These are phyloP conservation scores for Protodeltote pygarga DNA, from an alignment of 2,888 invertebrate genomes.

Conservation along the genomic window DNA sequence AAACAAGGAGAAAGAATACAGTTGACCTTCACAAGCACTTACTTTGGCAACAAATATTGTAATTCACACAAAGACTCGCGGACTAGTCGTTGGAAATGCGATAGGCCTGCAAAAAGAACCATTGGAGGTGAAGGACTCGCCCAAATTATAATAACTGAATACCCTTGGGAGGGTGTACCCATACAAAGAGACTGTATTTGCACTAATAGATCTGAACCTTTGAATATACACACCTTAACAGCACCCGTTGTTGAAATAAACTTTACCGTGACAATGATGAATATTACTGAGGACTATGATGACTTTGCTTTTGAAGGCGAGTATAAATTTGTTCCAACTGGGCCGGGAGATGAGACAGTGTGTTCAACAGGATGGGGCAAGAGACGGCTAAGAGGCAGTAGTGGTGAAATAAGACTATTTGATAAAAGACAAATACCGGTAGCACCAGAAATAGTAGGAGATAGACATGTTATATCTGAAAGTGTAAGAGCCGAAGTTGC, in stretches of 20 bases:
- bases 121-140: constrained; percentile 85
- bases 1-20: constrained; percentile 90
- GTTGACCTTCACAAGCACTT: constrained; percentile 89
- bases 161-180: constrained; percentile 90
- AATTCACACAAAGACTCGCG: constrained; percentile 89
- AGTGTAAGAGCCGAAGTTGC: constrained; percentile 85
- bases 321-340: constrained; percentile 88
- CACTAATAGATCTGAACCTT: constrained; percentile 89
- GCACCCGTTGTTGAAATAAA: constrained; percentile 90
- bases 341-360: constrained; percentile 85
- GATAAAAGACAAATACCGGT: constrained; percentile 85
- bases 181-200: constrained; percentile 91
- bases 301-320: constrained; percentile 93
- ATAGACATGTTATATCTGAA: constrained; percentile 83
- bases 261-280: constrained; percentile 92
- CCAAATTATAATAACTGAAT: constrained; percentile 89
- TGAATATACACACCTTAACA: constrained; percentile 89
- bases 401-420: constrained; percentile 90
- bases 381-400: constrained; percentile 89
- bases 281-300: constrained; percentile 92
- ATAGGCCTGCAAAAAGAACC: constrained; percentile 80
- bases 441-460: constrained; percentile 79
- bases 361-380: constrained; percentile 90
- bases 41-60: constrained; percentile 90
- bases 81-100: constrained; percentile 90